Base-by-base conservation (phyloP, 2,888 invertebrate species). In the Abrostola triplasia region DNA sequence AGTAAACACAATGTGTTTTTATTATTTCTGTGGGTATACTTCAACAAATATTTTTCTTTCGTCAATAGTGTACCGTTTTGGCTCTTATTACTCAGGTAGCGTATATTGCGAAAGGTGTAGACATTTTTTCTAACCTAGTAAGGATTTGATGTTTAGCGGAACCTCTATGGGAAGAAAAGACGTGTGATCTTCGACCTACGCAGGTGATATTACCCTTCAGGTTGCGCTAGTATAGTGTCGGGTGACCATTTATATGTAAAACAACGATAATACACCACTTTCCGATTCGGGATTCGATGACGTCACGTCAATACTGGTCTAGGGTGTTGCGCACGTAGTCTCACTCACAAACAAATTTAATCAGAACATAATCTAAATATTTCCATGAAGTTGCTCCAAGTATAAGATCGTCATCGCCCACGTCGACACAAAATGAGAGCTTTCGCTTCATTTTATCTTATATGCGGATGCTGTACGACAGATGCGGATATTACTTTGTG, bases 321-420 rank as follows among this genome's bases (percentile, higher is more conserved):
- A 47, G 44, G 44, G 24, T 47, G 44, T 47, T 24, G 44, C 44
- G 24, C 44, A 24, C 12, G 44, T 5, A 47, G 13, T 13, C 24
- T 13, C 44, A 9, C 13, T 24, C 13, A 47, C 44, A 47, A 59
- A 58, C 64, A 49, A 36, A 49, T 72, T 70, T 75, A 71, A 70
- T 75, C 71, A 75, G 65, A 65, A 64, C 59, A 70, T 70, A 42
- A 60, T 72, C 57, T 51, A 60, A 63, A 76, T 76, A 76, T 71
- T 71, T 60, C 67, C 61, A 71, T 50, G 67, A 60, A 67, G 63
- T 67, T 44, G 58, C 65, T 38, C 13, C 47, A 49, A 57, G 59
- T 59, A 56, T 74, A 64, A 47, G 76, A 72, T 75, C 60, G 50
- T 61, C 71, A 72, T 72, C 65, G 58, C 55, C 37, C 41, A 48